phyloP scores from a whole-genome alignment of 2,888 invertebrate species.

The Parapristionchus giblindavisi region DNA sequence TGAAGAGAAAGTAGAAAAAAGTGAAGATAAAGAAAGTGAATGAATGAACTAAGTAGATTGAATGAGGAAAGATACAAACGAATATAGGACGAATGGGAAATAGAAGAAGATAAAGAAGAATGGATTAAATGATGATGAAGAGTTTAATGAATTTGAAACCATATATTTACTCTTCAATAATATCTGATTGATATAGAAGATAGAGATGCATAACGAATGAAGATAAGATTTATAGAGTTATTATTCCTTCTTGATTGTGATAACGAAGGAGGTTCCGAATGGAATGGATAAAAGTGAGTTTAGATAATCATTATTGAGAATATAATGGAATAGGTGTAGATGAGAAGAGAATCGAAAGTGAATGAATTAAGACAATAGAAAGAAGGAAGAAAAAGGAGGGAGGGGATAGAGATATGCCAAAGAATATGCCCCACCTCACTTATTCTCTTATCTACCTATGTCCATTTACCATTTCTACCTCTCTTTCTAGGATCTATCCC shows the following conservation, averaged over 20 bases:
- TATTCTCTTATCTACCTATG: background rate
- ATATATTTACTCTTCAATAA: background rate
- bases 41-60: background rate
- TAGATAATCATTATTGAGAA: no score
- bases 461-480: background rate
- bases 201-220: no score
- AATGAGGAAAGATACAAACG: background rate
- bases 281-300: background rate
- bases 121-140: background rate
- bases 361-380: background rate
- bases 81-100: slow-evolving; percentile 27
- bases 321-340: background rate
- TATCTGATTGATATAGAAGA: background rate
- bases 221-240: no score
- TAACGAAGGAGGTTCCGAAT: no score
- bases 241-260: no score
- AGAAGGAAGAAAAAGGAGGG: slow-evolving; percentile 19
- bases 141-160: no score
- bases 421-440: background rate
- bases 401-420: slow-evolving; percentile 4
- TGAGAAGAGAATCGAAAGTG: background rate
- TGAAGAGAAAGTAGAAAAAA: background rate
- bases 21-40: slow-evolving; percentile 14
- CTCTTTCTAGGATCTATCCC: background rate
- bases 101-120: background rate